Evolutionary conservation across 1,140 invertebrate genomes (phyloP), one percentile per base, ranked within the genome.

Genomic region (Zaprionus inermis): DNA sequence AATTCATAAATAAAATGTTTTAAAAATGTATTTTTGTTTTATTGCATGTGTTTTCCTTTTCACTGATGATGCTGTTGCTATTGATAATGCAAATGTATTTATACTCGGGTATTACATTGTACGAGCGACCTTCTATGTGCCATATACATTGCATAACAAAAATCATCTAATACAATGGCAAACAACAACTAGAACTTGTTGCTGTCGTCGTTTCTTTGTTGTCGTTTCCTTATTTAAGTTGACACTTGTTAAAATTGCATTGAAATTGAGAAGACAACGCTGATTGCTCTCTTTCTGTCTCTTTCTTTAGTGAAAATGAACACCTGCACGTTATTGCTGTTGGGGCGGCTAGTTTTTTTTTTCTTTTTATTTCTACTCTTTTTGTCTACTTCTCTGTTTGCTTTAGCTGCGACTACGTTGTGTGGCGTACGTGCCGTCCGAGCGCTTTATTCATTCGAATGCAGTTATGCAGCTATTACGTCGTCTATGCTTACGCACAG

Each of bases 141-240:
- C 38, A 34, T 20, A 12, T 28, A 9, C 11, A 10, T 49, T 67
- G 28, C 38, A 58, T 67, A 67, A 57, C 38, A 1, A 44, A 16
- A 16, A 34, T 46, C 46, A 61, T 68, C 18, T 52, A 58, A 67
- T 49, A 24, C 64, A 65, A 54, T 49, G n/a, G 51, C 44, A 59
- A 34, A 22, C 30, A 58, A 72, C 52, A 58, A 59, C 63, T 59
- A 55, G 56, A 60, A 14, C 38, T 67, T 73, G 12, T 22, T 49
- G 36, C 54, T 36, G 41, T 30, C 36, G 38, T 30, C 36, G 38
- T 51, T 36, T 18, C 71, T 55, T 88, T 76, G 76, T 88, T 78
- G 80, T 78, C 77, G 80, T 83, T 88, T 88, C 83, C 83, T 88
- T 88, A 89, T 89, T 88, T 78, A 89, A 88, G 63, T 61, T 89